Evolutionary conservation across 2,113 vertebrate species (phyloP), one percentile per base, ranked within the genome.

Genomic region (Pseudopipra pipra): DNA sequence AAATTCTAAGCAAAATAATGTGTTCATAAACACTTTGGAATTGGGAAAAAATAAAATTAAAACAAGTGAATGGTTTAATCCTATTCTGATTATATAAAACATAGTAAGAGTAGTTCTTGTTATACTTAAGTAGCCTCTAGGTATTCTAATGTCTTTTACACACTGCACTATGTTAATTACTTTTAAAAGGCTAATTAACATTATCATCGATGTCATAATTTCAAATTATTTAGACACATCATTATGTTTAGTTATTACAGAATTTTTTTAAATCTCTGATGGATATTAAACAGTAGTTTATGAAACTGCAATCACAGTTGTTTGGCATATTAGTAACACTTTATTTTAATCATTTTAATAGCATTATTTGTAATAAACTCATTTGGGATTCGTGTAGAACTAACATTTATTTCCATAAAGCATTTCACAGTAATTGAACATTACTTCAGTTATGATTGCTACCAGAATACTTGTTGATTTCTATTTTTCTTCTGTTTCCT

Each of bases 351-450:
- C 73, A 87, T 89, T 95, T 80, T 92, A 95, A 93, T 95, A 95
- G 74, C 92, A 68, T 74, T 91, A 84, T 94, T 96, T 93, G 86
- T 93, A 95, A 95, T 81, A 95, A 95, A 91, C 90, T 96, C 88
- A 96, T 94, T 87, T 94, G 93, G 80, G 93, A 94, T 96, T 95
- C 79, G 72, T 95, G 83, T 94, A 92, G 85, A 96, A 93, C 95
- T 94, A 97, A 95, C 95, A 96, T 96, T 97, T 96, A 95, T 97
- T 96, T 96, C 93, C 88, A 96, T 92, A 94, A 97, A 94, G 59
- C 14, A 41, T 94, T 93, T 96, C 90, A 90, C 79, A 95, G 87
- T 95, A 96, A 95, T 95, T 93, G 94, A 97, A 89, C 84, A 88
- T 94, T 88, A 94, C 66, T 85, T 94, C 70, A 76, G 83, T 94